Evolutionary conservation across 2,113 vertebrate genomes (phyloP).

Genomic region (Macaca mulatta): DNA sequence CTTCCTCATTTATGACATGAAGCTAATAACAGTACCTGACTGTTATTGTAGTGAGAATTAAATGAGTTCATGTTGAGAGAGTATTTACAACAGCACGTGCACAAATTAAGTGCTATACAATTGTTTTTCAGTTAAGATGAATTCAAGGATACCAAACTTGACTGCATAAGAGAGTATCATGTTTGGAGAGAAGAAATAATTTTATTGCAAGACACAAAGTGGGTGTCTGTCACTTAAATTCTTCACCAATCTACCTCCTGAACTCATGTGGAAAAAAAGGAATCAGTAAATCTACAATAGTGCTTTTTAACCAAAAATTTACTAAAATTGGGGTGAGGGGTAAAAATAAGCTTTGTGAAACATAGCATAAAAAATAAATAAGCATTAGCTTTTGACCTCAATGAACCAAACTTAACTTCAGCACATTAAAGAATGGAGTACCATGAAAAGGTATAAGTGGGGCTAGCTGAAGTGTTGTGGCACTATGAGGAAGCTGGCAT

Average conservation of each 20-base stretch:
- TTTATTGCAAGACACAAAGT: neutral
- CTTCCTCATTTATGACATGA: neutral
- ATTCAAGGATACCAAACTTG: neutral
- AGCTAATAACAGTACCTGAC: neutral
- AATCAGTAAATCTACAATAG: neutral
- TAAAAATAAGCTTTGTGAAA: neutral
- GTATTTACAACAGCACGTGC: neutral
- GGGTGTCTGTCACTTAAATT: neutral
- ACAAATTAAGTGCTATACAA: neutral
- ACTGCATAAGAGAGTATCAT: neutral
- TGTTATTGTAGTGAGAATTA: neutral
- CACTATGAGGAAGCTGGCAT: rapidly evolving
- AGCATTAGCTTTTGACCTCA: neutral
- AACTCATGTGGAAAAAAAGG: neutral
- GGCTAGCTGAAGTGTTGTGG: neutral
- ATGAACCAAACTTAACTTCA: neutral
- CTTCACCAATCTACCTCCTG: neutral
- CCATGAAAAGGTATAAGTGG: no score
- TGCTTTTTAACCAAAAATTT: neutral
- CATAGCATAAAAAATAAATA: neutral
- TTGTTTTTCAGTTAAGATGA: neutral
- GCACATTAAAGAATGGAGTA: neutral
- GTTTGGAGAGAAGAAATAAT: neutral
- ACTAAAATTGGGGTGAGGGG: neutral
- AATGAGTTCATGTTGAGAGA: neutral